Evolutionary conservation across 2,888 invertebrate species (phyloP).

Genomic region (Blomia tropicalis): DNA sequence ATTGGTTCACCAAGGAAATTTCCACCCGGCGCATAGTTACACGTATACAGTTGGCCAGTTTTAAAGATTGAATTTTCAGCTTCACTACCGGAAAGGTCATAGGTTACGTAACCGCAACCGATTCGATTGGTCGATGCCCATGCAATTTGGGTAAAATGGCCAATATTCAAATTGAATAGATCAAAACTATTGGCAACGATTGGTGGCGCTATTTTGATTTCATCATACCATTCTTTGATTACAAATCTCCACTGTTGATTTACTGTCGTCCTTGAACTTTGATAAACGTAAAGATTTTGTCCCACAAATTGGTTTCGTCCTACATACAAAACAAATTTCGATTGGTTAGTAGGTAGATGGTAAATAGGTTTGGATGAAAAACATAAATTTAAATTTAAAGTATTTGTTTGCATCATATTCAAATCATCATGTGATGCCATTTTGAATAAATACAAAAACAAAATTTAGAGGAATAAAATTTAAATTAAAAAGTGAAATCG

Average conservation of each 20-base stretch:
- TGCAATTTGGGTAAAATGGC: constrained; percentile 28
- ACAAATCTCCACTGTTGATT: constrained; percentile 24
- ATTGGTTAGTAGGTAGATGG: too few relatives aligned
- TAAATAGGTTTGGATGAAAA: neutral
- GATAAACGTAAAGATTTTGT: constrained; percentile 27
- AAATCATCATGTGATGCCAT: too few relatives aligned
- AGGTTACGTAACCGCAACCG: constrained; percentile 27
- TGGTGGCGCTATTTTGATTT: constrained; percentile 24
- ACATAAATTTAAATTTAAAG: too few relatives aligned
- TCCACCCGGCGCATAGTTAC: constrained; percentile 28
- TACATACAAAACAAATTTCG: neutral
- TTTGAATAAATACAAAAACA: too few relatives aligned
- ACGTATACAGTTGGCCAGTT: constrained; percentile 25
- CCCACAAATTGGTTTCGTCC: constrained; percentile 26
- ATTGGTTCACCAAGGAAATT: constrained; percentile 19
- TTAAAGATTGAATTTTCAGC: neutral
- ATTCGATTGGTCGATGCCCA: constrained; percentile 27
- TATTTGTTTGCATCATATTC: too few relatives aligned
- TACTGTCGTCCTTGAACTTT: constrained; percentile 12
- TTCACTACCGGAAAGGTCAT: neutral
- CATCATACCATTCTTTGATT: constrained; percentile 27
- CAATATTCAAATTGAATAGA: constrained; percentile 22
- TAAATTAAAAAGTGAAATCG: too few relatives aligned
- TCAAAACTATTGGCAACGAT: constrained; percentile 15
- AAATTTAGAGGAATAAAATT: too few relatives aligned